These are phyloP conservation scores for Cephus cinctus DNA, from an alignment of 1,140 invertebrate genomes.

Conservation along the genomic window DNA sequence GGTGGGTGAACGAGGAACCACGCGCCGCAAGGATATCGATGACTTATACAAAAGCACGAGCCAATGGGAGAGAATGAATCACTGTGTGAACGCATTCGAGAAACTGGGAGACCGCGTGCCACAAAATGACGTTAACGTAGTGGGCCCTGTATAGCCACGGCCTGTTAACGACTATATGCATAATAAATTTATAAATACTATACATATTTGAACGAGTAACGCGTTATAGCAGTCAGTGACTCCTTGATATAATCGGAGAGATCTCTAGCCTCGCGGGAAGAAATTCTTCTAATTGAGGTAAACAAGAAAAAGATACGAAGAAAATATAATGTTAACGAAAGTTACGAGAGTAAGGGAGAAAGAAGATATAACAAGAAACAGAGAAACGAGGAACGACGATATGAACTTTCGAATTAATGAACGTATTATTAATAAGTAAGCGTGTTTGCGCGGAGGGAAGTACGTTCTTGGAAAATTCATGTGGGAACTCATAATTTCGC, in stretches of 20 bases:
- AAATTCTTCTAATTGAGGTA: too few species aligned
- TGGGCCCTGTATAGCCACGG: constrained; percentile 56
- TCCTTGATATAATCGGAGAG: constrained; percentile 18
- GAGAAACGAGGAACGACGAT: constrained; percentile 11
- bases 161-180: constrained; percentile 38
- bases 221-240: constrained; percentile 35
- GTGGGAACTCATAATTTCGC: constrained; percentile 2
- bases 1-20: too few species aligned
- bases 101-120: constrained; percentile 50
- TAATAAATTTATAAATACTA: constrained; percentile 22
- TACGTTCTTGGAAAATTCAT: constrained; percentile 16
- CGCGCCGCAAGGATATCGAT: too few species aligned
- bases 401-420: constrained; percentile 4
- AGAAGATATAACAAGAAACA: constrained; percentile 1
- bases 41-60: too few species aligned
- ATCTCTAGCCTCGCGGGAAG: constrained; percentile 14
- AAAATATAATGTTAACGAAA: constrained; percentile 13
- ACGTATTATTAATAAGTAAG: constrained; percentile 8
- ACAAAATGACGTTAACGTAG: constrained; percentile 50
- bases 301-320: too few species aligned
- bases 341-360: constrained; percentile 6
- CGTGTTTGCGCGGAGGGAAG: constrained; percentile 7
- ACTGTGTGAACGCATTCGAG: too few species aligned
- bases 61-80: too few species aligned
- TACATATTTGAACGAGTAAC: constrained; percentile 35